phyloP scores from a whole-genome alignment of 2,113 vertebrate species.

The Melanerpes aurifrons region DNA sequence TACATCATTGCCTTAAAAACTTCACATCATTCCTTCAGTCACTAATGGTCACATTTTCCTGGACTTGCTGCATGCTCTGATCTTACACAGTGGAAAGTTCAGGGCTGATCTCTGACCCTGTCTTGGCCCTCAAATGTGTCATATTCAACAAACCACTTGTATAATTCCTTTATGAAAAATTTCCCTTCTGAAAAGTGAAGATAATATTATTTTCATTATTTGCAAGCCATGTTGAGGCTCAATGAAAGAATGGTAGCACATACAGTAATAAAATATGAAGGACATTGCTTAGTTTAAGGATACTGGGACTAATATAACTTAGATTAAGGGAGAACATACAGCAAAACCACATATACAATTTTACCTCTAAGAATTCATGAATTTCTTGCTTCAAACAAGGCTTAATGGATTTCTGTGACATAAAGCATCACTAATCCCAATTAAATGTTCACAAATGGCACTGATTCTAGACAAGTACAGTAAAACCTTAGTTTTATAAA shows the following conservation, averaged over 20 bases:
- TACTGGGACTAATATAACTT: neutral
- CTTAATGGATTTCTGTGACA: constrained; percentile 39
- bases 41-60: neutral
- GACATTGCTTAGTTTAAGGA: constrained; percentile 34
- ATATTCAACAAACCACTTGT: neutral
- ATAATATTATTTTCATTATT: constrained; percentile 31
- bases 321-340: constrained; percentile 39
- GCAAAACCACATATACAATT: constrained; percentile 27
- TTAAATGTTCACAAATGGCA: constrained; percentile 16
- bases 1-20: neutral
- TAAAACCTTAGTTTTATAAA: neutral
- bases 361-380: constrained; percentile 11
- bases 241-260: neutral
- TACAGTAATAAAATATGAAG: constrained; percentile 28
- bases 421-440: constrained; percentile 43
- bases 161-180: neutral
- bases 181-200: neutral
- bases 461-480: neutral
- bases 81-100: neutral
- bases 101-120: neutral
- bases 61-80: neutral
- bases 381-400: constrained; percentile 38
- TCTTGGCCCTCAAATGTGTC: neutral
- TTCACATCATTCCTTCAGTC: neutral
- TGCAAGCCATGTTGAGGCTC: neutral